Percentiles rank a stretch among this genome's conserved stretches.
Conservation (phyloP, 2,113 vertebrate species). For the Craseonycteris thonglongyai region DNA sequence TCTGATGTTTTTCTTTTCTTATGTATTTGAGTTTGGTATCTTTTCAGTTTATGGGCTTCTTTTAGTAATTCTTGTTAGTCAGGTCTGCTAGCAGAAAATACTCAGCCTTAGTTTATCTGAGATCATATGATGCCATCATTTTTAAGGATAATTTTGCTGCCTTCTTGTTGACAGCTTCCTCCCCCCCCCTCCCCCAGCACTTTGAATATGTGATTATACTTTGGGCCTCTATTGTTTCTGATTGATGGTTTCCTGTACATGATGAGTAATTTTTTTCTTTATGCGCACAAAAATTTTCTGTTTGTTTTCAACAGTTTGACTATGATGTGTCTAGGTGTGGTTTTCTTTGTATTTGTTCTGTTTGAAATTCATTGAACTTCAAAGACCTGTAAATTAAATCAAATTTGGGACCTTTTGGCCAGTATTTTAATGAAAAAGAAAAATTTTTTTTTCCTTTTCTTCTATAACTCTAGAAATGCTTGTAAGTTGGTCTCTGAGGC, state of each 20-base stretch:
- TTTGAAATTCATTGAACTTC: neutral
- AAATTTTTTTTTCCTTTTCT: neutral
- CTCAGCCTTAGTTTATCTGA: neutral
- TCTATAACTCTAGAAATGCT: neutral
- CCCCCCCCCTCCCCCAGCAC: neutral
- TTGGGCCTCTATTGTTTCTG: neutral
- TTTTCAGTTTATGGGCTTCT: neutral
- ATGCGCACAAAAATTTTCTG: neutral
- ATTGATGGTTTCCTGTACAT: neutral
- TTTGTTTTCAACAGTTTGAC: constrained; percentile 16
- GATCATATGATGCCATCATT: neutral
- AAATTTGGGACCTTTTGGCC: neutral
- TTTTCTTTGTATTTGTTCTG: neutral
- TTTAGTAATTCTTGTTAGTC: neutral
- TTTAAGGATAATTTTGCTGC: neutral
- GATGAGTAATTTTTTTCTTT: neutral
- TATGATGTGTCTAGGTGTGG: neutral
- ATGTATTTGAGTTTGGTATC: neutral
- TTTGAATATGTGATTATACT: neutral
- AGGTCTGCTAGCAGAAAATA: neutral
- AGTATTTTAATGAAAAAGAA: neutral
- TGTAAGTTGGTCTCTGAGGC: neutral
- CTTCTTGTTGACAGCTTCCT: neutral
- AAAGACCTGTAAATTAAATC: neutral
- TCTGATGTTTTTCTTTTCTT: constrained; percentile 2